These are phyloP conservation scores for Oscheius myriophilus DNA, from an alignment of 2,888 invertebrate genomes.

Conservation along the genomic window DNA sequence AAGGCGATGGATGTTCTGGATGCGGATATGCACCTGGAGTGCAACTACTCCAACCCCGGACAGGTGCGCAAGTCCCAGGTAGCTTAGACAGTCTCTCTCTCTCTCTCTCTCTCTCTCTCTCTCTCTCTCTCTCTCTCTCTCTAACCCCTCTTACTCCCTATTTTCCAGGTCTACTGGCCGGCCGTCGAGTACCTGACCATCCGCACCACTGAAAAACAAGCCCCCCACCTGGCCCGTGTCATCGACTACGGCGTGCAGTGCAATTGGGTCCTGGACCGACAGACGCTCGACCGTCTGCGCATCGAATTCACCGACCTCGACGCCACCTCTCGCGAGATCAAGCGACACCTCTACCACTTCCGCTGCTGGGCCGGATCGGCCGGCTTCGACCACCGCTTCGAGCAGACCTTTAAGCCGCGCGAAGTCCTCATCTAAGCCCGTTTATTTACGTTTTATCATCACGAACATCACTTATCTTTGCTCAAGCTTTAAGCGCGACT, in stretches of 20 bases:
- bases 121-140: constrained; percentile 5
- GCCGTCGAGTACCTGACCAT: constrained; percentile 55
- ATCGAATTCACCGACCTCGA: constrained; percentile 56
- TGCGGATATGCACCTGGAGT: constrained; percentile 30
- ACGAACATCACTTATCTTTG: neutral
- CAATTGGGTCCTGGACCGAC: constrained; percentile 58
- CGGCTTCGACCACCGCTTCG: constrained; percentile 69
- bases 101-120: constrained; percentile 1
- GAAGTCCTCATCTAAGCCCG: constrained; percentile 17
- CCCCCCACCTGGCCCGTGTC: constrained; percentile 61
- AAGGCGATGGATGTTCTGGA: constrained; percentile 58
- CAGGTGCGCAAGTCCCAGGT: constrained; percentile 25
- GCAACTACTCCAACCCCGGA: constrained; percentile 23
- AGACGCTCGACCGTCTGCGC: constrained; percentile 53
- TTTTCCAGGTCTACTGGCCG: constrained; percentile 61
- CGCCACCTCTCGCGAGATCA: constrained; percentile 37
- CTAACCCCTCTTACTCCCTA: neutral
- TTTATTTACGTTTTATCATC: too few species aligned
- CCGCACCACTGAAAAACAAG: constrained; percentile 59
- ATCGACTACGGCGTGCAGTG: constrained; percentile 68
- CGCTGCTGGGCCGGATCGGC: constrained; percentile 69
- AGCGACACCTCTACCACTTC: constrained; percentile 44
- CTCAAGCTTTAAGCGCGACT: neutral
- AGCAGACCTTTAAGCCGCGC: constrained; percentile 39
- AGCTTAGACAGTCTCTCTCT: neutral